phyloP scores from a whole-genome alignment of 2,888 invertebrate species.

The Leptinotarsa tumamoca region DNA sequence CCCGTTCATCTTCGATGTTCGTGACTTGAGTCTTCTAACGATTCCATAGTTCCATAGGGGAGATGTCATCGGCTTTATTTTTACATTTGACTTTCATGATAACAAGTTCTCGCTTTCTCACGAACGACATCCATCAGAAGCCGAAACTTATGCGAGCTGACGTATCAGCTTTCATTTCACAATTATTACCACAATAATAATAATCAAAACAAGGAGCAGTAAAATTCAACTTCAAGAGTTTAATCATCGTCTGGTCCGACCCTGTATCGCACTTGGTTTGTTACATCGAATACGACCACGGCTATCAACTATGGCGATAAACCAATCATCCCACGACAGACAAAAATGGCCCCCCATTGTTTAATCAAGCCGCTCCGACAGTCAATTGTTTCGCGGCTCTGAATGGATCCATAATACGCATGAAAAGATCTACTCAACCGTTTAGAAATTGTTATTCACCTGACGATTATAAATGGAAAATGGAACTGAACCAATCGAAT shows the following conservation, averaged over 20 bases:
- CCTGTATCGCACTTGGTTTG: constrained; percentile 3
- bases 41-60: no score
- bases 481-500: constrained; percentile 28
- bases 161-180: no score
- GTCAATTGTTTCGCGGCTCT: constrained; percentile 29
- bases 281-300: constrained; percentile 4
- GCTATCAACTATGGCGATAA: constrained; percentile 12
- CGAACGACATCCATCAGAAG: no score
- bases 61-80: no score
- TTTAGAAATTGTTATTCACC: constrained; percentile 30
- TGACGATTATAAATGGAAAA: constrained; percentile 28
- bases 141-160: no score
- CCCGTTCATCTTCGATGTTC: no score
- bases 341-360: constrained; percentile 37
- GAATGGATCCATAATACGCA: constrained; percentile 28
- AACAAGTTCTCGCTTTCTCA: no score
- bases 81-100: no score
- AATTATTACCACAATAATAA: no score
- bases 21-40: no score
- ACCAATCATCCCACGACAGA: constrained; percentile 22
- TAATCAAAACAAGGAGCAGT: no score
- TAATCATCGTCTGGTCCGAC: neutral
- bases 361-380: constrained; percentile 29
- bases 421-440: constrained; percentile 31
- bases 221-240: no score